Evolutionary conservation across 2,797 vertebrate genomes (phyloP), one percentile per base, ranked within the genome.

Genomic region (Remorina albescens): DNA sequence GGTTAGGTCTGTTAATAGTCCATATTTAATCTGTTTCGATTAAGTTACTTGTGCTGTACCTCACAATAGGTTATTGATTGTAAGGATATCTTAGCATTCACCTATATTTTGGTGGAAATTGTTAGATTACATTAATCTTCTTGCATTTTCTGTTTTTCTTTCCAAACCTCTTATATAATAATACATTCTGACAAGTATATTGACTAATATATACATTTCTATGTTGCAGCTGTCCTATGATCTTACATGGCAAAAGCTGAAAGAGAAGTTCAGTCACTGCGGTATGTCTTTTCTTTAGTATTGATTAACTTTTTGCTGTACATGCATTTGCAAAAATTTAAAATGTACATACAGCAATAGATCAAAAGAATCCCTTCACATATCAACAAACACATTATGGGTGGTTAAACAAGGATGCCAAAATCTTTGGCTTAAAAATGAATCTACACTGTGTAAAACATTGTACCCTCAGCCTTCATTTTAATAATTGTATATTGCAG

Each of bases 191-290:
- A 37, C 8, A 44, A 15, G 51, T 21, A 5, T 34, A 16, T 30
- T 53, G 6, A 72, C 16, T 51, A 0, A 64, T 8, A 3, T 28
- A 1, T 54, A 5, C 4, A 1, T 67, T 6, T 91, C 85, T 92
- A 85, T 83, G 74, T 95, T 95, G 53, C 94, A 99, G 98, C 96
- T 99, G 70, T 96, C 98, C 70, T 99, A 99, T 92, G 98, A 99
- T 83, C 95, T 99, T 82, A 98, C 96, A 73, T 99, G 98, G 98
- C 98, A 99, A 93, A 99, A 99, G 89, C 93, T 99, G 77, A 99
- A 99, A 87, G 98, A 99, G 87, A 98, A 98, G 90, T 99, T 99
- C 94, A 96, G 96, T 93, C 95, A 96, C 18, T 99, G 98, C 74
- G 98, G 98, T 99, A 95, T 69, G 97, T 82, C 15, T 50, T 92